These are phyloP conservation scores for Phaethornis superciliosus DNA, from an alignment of 2,113 vertebrate species.

Conservation along the genomic window DNA sequence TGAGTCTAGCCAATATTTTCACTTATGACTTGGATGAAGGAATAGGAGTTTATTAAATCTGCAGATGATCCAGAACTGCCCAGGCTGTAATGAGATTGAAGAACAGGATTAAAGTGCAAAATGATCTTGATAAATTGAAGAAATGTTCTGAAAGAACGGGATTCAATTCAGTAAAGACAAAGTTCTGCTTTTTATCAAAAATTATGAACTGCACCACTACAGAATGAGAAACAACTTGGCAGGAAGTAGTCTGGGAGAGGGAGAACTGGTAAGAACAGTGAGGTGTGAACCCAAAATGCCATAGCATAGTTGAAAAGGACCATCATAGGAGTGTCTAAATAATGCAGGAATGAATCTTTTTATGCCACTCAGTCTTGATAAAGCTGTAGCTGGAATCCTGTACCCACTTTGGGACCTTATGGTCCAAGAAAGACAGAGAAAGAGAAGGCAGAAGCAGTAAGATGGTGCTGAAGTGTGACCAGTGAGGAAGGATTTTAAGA, in stretches of 20 bases:
- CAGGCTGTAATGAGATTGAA: constrained; percentile 37
- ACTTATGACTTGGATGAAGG: constrained; percentile 18
- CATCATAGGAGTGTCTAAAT: neutral
- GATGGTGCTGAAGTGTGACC: neutral
- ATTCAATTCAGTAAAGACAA: constrained; percentile 25
- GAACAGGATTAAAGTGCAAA: constrained; percentile 46
- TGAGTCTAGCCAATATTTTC: constrained; percentile 2
- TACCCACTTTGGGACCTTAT: neutral
- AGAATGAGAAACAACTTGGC: neutral
- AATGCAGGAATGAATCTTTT: neutral
- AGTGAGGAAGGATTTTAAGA: neutral
- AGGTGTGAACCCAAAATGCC: neutral
- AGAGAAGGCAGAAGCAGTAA: neutral
- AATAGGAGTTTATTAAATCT: constrained; percentile 38
- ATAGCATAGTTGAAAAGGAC: neutral
- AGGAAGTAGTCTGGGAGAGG: neutral
- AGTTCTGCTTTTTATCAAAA: constrained; percentile 1
- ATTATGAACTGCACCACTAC: neutral
- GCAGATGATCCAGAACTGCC: constrained; percentile 26
- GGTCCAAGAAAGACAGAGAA: neutral
- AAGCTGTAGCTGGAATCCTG: neutral
- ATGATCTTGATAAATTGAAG: constrained; percentile 37
- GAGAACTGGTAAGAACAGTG: neutral
- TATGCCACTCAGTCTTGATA: neutral
- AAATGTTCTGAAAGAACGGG: constrained; percentile 29